Conservation (phyloP, 2,113 vertebrate species). For the Pandion haliaetus region DNA sequence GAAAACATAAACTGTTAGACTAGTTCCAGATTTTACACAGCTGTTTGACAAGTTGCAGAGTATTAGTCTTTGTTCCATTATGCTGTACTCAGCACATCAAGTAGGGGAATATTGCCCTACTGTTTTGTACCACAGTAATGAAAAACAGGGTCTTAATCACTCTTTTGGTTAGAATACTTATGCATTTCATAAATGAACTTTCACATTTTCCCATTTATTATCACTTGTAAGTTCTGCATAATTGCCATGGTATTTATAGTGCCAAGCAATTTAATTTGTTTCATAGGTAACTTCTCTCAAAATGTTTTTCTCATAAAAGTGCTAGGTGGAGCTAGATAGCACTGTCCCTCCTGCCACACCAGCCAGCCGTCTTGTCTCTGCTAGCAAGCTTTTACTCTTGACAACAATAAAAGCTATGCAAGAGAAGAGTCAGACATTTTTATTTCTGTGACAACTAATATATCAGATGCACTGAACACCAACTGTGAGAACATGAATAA, state of each 20-base stretch:
- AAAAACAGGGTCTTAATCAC: neutral
- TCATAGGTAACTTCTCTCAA: neutral
- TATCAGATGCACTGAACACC: neutral
- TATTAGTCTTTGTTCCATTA: constrained; percentile 18
- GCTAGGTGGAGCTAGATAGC: neutral
- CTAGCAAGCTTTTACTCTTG: neutral
- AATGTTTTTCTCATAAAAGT: neutral
- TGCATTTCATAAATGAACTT: neutral
- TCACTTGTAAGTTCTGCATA: neutral
- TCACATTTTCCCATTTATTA: neutral
- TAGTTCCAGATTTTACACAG: constrained; percentile 26
- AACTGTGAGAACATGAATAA: neutral
- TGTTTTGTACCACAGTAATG: neutral
- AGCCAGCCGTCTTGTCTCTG: neutral
- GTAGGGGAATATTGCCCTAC: neutral
- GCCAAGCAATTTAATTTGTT: neutral
- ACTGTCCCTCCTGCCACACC: rapidly evolving
- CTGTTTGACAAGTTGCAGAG: constrained; percentile 37
- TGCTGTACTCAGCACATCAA: neutral
- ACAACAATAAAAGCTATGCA: neutral
- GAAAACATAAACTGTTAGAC: neutral
- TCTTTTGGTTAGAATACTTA: neutral
- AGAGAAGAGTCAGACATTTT: neutral
- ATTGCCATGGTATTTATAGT: neutral
- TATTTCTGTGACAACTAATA: neutral